A percentile compares a stretch with the other conserved stretches of the same genome.
phyloP scores from a whole-genome alignment of 2,797 vertebrate species.

The Gobio occitaniae region DNA sequence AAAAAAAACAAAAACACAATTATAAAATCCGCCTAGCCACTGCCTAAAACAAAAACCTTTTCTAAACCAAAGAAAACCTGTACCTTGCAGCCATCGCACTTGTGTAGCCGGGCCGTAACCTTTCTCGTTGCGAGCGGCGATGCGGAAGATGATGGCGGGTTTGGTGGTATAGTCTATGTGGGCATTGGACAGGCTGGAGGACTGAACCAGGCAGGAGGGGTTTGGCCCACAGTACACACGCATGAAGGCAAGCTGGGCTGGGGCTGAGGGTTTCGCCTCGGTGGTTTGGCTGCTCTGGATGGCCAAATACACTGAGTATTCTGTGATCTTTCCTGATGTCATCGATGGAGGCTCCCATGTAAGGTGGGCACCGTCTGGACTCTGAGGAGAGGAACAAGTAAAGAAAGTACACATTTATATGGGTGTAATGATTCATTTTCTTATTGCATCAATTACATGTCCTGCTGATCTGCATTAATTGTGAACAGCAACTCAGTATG shows the following conservation, averaged over 20 bases:
- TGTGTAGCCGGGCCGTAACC: constrained; percentile 95
- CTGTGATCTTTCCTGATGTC: constrained; percentile 93
- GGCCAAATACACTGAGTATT: constrained; percentile 95
- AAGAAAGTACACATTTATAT: not conserved
- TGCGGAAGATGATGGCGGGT: constrained; percentile 97
- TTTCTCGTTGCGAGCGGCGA: constrained; percentile 95
- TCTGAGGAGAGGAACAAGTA: constrained; percentile 69
- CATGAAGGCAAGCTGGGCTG: constrained; percentile 94
- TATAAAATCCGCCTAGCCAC: not conserved
- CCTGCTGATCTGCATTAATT: not conserved
- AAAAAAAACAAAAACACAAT: not conserved
- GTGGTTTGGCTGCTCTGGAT: constrained; percentile 92
- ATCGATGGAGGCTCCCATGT: constrained; percentile 96
- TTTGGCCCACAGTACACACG: constrained; percentile 94
- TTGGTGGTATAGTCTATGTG: constrained; percentile 98
- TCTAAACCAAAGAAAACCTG: not conserved
- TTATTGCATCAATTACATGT: not conserved
- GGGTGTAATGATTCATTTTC: not conserved
- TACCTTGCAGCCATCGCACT: constrained; percentile 97
- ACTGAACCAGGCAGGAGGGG: constrained; percentile 93
- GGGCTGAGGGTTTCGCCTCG: constrained; percentile 86
- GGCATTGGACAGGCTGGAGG: constrained; percentile 90
- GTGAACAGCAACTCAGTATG: not conserved
- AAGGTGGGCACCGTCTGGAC: constrained; percentile 93
- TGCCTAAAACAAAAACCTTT: not conserved